These are phyloP conservation scores for Sus cebifrons DNA, from an alignment of 2,797 vertebrate genomes.

Conservation along the genomic window DNA sequence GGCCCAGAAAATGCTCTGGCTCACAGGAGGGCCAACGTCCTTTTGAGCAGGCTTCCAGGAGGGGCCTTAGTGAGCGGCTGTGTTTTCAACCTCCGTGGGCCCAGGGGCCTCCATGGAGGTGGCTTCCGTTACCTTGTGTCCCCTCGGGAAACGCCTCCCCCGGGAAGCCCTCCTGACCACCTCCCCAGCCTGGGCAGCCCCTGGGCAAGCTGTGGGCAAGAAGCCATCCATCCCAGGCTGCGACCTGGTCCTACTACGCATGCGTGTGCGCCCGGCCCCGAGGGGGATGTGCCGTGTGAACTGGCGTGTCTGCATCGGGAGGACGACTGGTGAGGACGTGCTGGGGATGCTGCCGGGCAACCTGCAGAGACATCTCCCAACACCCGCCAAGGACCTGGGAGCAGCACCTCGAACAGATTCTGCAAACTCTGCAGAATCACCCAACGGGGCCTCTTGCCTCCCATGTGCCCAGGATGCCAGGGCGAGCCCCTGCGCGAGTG, in stretches of 20 bases:
- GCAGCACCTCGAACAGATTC: not conserved
- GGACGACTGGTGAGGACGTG: accelerated
- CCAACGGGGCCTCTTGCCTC: accelerated
- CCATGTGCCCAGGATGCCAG: accelerated
- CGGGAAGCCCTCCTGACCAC: not conserved
- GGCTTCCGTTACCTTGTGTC: not conserved
- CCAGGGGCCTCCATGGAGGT: not conserved
- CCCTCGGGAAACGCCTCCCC: not conserved
- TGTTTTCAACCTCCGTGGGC: not conserved
- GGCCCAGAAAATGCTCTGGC: not conserved
- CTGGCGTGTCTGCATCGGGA: too few relatives aligned
- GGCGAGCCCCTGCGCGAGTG: accelerated
- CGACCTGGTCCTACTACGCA: accelerated
- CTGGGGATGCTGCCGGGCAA: not conserved
- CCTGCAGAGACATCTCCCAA: accelerated
- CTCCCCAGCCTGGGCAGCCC: not conserved
- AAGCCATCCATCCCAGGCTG: not conserved
- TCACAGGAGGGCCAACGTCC: not conserved
- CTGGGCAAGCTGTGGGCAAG: not conserved
- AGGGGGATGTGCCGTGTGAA: accelerated
- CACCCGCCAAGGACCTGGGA: accelerated
- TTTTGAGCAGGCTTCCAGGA: not conserved
- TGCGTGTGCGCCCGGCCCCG: accelerated
- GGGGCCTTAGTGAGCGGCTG: accelerated
- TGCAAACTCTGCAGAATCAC: not conserved